These are phyloP conservation scores for Brachyalestes nurse DNA, from an alignment of 2,797 vertebrate species.

Conservation along the genomic window DNA sequence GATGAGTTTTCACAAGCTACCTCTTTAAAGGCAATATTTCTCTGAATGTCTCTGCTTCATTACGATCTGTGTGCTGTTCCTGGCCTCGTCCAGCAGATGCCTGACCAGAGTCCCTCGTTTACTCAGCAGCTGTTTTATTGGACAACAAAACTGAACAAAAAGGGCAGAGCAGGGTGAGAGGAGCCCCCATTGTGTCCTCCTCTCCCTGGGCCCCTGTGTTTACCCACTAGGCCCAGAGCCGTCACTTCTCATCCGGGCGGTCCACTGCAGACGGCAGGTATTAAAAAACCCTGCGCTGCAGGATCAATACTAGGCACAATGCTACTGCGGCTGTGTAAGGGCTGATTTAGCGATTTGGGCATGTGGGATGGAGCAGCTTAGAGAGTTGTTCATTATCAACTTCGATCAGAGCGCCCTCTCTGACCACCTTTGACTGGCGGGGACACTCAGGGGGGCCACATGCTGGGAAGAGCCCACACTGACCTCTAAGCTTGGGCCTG, in stretches of 20 bases:
- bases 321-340: slow-evolving; percentile 74
- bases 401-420: slow-evolving; percentile 78
- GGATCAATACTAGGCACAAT: slow-evolving; percentile 84
- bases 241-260: slow-evolving; percentile 78
- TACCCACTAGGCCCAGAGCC: slow-evolving; percentile 73
- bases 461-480: slow-evolving; percentile 67
- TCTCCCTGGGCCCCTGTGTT: slow-evolving; percentile 56
- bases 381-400: slow-evolving; percentile 83
- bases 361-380: slow-evolving; percentile 81
- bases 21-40: background rate
- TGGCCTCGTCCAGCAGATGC: slow-evolving; percentile 74
- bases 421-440: slow-evolving; percentile 78
- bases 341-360: slow-evolving; percentile 75
- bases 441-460: slow-evolving; percentile 65
- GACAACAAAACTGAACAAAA: slow-evolving; percentile 71
- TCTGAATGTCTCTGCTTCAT: slow-evolving; percentile 42
- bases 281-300: slow-evolving; percentile 73
- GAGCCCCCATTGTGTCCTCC: slow-evolving; percentile 77
- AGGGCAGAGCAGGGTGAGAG: slow-evolving; percentile 66
- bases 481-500: slow-evolving; percentile 42
- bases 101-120: slow-evolving; percentile 66
- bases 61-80: slow-evolving; percentile 20
- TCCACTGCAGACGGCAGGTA: slow-evolving; percentile 75
- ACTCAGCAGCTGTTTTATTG: slow-evolving; percentile 79
- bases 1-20: background rate